phyloP scores from a whole-genome alignment of 2,888 invertebrate species.

The Cinara cedri region DNA sequence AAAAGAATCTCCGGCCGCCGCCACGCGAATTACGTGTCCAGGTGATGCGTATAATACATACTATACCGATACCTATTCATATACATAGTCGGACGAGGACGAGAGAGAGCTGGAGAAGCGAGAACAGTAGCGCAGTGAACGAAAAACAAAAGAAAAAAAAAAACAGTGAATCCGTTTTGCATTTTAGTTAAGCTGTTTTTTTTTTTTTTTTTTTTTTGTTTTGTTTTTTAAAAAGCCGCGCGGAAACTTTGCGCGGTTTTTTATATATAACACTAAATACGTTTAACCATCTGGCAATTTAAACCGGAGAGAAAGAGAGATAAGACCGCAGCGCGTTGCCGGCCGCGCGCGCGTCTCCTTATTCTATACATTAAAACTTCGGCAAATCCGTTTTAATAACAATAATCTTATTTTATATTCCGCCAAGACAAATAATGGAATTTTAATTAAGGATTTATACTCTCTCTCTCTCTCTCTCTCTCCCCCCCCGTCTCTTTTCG shows the following conservation, averaged over 20 bases:
- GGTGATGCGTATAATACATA: too few species aligned
- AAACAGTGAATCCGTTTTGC: conserved; percentile 46
- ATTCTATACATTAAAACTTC: conserved; percentile 52
- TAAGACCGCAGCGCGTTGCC: conserved; percentile 31
- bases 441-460: conserved; percentile 56
- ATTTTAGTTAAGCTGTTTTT: conserved; percentile 45
- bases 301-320: conserved; percentile 49
- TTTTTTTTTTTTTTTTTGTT: not conserved
- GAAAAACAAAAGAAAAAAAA: not conserved
- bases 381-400: conserved; percentile 56
- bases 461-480: conserved; percentile 18
- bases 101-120: too few species aligned
- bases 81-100: too few species aligned
- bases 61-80: too few species aligned
- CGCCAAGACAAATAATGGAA: conserved; percentile 55
- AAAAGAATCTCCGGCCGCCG: not conserved
- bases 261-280: not conserved
- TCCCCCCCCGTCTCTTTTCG: too few species aligned
- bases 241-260: conserved; percentile 53
- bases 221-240: conserved; percentile 21
- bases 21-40: conserved; percentile 43
- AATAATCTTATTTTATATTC: conserved; percentile 57
- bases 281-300: conserved; percentile 56
- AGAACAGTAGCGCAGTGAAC: too few species aligned
- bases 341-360: too few species aligned